Conservation (phyloP, 2,113 vertebrate species). For the Erythrolamprus reginae region DNA sequence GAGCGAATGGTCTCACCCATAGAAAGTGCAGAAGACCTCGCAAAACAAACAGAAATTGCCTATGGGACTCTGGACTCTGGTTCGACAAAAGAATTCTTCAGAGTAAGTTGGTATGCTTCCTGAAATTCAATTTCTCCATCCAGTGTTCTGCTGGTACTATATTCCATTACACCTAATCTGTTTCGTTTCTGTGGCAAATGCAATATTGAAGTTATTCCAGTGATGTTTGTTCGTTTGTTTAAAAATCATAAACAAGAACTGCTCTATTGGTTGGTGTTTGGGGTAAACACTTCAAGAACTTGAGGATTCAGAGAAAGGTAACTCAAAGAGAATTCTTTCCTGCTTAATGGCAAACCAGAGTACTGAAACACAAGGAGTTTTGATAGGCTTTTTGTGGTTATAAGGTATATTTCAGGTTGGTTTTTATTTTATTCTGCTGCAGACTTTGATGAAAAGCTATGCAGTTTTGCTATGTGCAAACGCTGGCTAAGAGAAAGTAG, state of each 20-base stretch:
- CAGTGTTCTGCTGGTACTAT: conserved; percentile 15
- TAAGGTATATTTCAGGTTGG: conserved; percentile 12
- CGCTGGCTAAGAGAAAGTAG: conserved; percentile 29
- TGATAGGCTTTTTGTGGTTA: conserved; percentile 37
- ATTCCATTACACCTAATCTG: conserved; percentile 1
- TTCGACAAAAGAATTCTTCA: conserved; percentile 99
- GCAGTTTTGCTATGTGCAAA: not conserved
- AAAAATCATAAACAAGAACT: not conserved
- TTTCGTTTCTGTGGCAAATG: conserved; percentile 2
- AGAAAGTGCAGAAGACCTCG: conserved; percentile 97
- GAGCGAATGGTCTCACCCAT: conserved; percentile 99
- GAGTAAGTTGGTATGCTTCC: conserved; percentile 72
- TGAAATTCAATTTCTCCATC: conserved; percentile 11
- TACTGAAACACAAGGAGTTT: conserved; percentile 21
- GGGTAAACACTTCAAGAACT: conserved; percentile 32
- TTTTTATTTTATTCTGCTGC: conserved; percentile 35
- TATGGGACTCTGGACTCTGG: conserved; percentile 96
- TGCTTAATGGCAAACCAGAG: conserved; percentile 37
- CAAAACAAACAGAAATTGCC: conserved; percentile 98
- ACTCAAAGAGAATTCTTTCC: conserved; percentile 46
- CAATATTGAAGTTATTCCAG: not conserved
- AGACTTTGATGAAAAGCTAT: conserved; percentile 16
- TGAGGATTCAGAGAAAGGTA: conserved; percentile 40
- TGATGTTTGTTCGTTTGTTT: not conserved
- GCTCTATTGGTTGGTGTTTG: conserved; percentile 11